Evolutionary conservation across 2,797 vertebrate genomes (phyloP).

Genomic region (Anguilla obscura): DNA sequence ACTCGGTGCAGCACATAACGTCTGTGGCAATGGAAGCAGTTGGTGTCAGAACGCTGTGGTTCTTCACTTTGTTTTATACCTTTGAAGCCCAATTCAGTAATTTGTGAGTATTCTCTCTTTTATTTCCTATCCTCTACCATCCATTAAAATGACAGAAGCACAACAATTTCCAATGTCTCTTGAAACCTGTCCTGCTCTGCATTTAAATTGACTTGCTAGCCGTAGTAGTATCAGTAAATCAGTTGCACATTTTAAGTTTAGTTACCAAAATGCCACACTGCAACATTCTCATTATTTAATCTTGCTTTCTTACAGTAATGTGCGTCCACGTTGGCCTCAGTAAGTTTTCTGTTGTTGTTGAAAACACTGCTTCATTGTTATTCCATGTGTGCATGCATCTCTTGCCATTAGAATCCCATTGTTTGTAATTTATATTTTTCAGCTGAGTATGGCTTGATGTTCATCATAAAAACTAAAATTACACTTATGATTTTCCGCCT

Average conservation of each 20-base stretch:
- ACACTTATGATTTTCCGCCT: neutral
- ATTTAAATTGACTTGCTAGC: no score
- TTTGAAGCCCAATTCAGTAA: conserved; percentile 1
- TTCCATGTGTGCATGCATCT: neutral
- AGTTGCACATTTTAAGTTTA: no score
- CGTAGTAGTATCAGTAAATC: no score
- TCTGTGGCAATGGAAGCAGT: conserved; percentile 20
- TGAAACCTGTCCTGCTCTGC: neutral
- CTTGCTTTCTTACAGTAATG: neutral
- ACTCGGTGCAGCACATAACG: neutral
- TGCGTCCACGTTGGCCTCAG: neutral
- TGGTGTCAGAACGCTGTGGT: conserved; percentile 26
- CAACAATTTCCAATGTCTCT: no score
- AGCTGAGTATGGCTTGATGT: no score
- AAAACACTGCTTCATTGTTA: neutral
- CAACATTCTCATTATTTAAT: neutral
- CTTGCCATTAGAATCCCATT: neutral
- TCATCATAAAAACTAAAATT: no score
- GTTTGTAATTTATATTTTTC: no score
- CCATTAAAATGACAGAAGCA: neutral
- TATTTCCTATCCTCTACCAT: neutral
- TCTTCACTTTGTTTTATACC: conserved; percentile 13
- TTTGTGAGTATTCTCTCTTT: conserved; percentile 26
- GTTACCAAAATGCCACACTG: neutral
- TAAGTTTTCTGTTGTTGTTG: neutral